Base-by-base conservation (phyloP, 2,888 invertebrate species). In the Drosophila barbarae region DNA sequence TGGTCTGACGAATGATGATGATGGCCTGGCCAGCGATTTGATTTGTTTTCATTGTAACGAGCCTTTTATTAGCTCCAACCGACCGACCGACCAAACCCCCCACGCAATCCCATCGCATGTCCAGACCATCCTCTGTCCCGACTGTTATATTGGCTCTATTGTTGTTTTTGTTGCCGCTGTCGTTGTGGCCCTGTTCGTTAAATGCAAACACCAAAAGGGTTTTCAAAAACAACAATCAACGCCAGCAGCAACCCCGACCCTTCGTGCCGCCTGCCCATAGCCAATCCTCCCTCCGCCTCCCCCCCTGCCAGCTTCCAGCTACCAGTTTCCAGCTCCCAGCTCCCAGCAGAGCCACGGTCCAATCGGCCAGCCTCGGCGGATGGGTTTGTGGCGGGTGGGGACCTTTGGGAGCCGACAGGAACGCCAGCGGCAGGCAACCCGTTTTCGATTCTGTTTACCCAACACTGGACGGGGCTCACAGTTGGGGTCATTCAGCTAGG, bases 21-120 rank as follows among this genome's bases (percentile, higher is more conserved):
- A 57, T 70, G 56, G 84, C 82, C 76, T 78, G 71, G 67, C 68
- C 72, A 66, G 63, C 82, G 82, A 82, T 82, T 79, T 79, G 79
- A 79, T 84, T 79, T 79, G 79, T 79, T 84, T 79, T 79, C 82
- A 78, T 79, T 84, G 79, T 79, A 79, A 79, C 79, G 60, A 84
- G 84, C 84, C 84, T 79, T 79, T 79, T 79, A 79, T 79, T 79
- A 79, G 83, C 83, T 77, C 49, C 69, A 59, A 34, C 32, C 32
- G 3, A 39, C 39, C 21, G 12, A 18, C 38, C 36, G 8, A 10
- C 41, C 21, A 6, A 21, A 12, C 18, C 21, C 18, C 55, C 13
- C 49, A 26, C 21, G 8, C 13, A n/a, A 38, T 5, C 10, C 39
- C 49, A 32, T 34, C 2, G 21, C 54, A 30, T 13, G 8, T 7